Base-by-base conservation (phyloP, 2,888 invertebrate genomes). In the Agrotis segetum region DNA sequence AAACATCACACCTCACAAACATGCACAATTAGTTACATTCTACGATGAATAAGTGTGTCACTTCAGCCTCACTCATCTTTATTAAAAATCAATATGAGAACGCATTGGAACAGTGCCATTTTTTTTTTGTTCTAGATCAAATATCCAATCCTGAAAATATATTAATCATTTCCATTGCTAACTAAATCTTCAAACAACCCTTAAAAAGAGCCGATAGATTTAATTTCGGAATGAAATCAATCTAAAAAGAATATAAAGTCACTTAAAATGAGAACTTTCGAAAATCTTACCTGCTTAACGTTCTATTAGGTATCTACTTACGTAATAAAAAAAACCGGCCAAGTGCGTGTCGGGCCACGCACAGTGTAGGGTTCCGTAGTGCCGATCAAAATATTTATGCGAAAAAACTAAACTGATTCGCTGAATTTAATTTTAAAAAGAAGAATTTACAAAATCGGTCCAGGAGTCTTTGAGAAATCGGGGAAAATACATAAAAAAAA, bases 1-100 rank as follows among this genome's bases (percentile, higher is more conserved):
- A 63, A 76, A 70, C 44, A 79, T 59, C 46, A 67, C 44, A 65
- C 44, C 46, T 64, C 56, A 71, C 79, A 65, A 67, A 78, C 79
- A 82, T 64, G 24, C 66, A 66, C 47, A 47, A 24, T 53, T 46
- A 65, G 46, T 59, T 59, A 62, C 16, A 62, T 63, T 52, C 13
- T 63, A 70, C n/a, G 29, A 29, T 50, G 44, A 66, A 67, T 50
- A 53, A 19, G 21, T 63, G 47, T 62, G 44, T 50, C 14, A 40
- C 52, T 34, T 40, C 24, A 74, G 40, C 49, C 24, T 40, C 24
- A 74, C 11, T 24, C n/a, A 53, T 47, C 47, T 49, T n/a, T 17
- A 56, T n/a, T 59, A 61, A 61, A 67, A 63, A 64, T 16, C 19
- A 75, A 52, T 56, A 50, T 44, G 24, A 24, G 11, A 50, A 19